These are phyloP conservation scores for Harpegnathos saltator DNA, from an alignment of 1,140 invertebrate genomes.

Conservation along the genomic window DNA sequence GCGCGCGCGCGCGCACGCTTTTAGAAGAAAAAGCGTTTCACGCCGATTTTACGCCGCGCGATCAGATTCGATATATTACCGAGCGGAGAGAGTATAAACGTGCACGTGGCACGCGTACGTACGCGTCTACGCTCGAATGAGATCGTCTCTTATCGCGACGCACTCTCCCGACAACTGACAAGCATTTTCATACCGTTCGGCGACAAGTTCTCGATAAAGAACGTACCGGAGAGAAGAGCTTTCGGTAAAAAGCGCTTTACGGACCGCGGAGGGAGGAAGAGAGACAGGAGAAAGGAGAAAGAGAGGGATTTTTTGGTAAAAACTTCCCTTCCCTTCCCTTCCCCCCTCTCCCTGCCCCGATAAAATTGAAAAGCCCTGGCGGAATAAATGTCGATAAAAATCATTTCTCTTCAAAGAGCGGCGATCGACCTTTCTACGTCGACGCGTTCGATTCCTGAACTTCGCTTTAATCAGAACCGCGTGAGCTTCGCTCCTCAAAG, in stretches of 20 bases:
- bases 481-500: slow-evolving; percentile 56
- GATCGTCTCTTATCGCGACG: slow-evolving; percentile 45
- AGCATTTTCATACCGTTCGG: slow-evolving; percentile 56
- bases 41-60: background rate
- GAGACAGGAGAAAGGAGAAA: background rate
- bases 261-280: background rate
- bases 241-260: slow-evolving; percentile 33
- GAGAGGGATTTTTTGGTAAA: slow-evolving; percentile 35
- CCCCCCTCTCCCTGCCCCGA: too few species aligned
- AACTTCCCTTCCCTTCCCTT: slow-evolving; percentile 46
- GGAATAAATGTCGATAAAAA: slow-evolving; percentile 59
- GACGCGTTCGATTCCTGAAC: slow-evolving; percentile 50
- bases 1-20: background rate
- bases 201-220: slow-evolving; percentile 50
- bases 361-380: slow-evolving; percentile 48
- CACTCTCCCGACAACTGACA: slow-evolving; percentile 55
- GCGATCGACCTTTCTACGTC: slow-evolving; percentile 52
- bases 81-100: background rate
- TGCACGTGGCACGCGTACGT: slow-evolving; percentile 6
- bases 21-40: slow-evolving; percentile 33
- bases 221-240: slow-evolving; percentile 26
- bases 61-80: slow-evolving; percentile 31
- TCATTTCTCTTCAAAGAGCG: slow-evolving; percentile 45
- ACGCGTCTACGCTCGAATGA: slow-evolving; percentile 34
- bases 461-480: slow-evolving; percentile 51